Percentiles rank a stretch among this genome's conserved stretches.
These are phyloP conservation scores for Drosophila orosa DNA, from an alignment of 1,140 invertebrate genomes.

Conservation along the genomic window DNA sequence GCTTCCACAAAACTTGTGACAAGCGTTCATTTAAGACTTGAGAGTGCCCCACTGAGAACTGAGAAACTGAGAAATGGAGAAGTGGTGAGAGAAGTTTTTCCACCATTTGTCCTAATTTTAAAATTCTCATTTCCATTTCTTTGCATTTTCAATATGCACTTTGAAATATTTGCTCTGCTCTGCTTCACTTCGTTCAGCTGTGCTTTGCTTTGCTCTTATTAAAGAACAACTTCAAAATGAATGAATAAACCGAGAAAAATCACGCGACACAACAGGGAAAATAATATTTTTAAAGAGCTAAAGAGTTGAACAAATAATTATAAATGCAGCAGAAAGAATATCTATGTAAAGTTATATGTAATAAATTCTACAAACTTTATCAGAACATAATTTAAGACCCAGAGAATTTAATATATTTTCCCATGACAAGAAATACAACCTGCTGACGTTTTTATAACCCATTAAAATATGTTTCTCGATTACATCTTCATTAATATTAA, in stretches of 20 bases:
- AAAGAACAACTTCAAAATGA: constrained; percentile 5
- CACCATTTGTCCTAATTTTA: constrained; percentile 35
- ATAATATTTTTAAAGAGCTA: not conserved
- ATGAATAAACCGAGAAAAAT: constrained; percentile 6
- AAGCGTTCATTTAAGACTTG: constrained; percentile 8
- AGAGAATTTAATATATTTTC: not conserved
- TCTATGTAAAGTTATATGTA: not conserved
- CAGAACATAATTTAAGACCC: not conserved
- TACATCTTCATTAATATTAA: not conserved
- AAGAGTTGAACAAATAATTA: not conserved
- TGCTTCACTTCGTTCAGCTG: constrained; percentile 23
- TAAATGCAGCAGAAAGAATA: not conserved
- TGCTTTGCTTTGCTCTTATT: constrained; percentile 12
- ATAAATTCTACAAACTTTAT: not conserved
- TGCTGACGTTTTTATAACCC: not conserved
- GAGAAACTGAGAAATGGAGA: constrained; percentile 3
- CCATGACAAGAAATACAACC: not conserved
- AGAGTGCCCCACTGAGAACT: not conserved
- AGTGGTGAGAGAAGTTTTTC: constrained; percentile 1
- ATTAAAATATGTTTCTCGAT: not conserved
- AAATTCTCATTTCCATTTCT: constrained; percentile 48
- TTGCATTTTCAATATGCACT: constrained; percentile 49
- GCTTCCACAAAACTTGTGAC: constrained; percentile 10
- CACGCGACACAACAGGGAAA: not conserved
- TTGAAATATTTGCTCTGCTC: constrained; percentile 32